Evolutionary conservation across 2,113 vertebrate species (phyloP), one percentile per base, ranked within the genome.

Genomic region (Glareola pratincola): DNA sequence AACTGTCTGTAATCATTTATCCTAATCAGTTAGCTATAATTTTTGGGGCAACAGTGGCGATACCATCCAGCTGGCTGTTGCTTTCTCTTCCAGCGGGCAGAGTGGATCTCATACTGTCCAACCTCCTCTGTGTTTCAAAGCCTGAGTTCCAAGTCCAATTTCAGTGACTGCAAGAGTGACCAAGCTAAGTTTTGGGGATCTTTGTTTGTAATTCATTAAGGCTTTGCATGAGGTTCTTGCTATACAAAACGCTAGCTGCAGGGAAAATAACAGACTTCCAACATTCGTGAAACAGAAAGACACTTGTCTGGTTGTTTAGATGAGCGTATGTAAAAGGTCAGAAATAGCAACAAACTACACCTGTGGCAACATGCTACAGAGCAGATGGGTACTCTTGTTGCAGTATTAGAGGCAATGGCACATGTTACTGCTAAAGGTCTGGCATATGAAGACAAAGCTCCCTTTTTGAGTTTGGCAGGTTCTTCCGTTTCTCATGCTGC

Each of bases 261-360:
- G 81, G 94, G 95, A 94, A 95, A 93, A 85, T 92, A 97, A 95
- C 73, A 96, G 96, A 91, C 73, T 94, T 77, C 72, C 43, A 93
- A 73, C 27, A 54, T 63, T 78, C 2, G 37, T 92, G 92, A 94
- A 97, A 97, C 97, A 98, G 96, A 97, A 97, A 91, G 85, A 92
- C 20, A 7, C 72, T 98, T 32, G 47, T 96, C 75, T 86, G 51
- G 62, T 94, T 98, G 96, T 97, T 97, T 94, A 92, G 87, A 89
- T 83, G 77, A 97, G 95, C 91, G 89, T 77, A 86, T 96, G 95
- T 94, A 92, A 97, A 93, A 95, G 64, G 90, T 97, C 95, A 98
- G 97, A 94, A 97, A 88, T 71, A 96, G 89, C 89, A 97, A 95
- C 88, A 95, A 93, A 89, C 96, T 94, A 96, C 95, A 98, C 94